Evolutionary conservation across 2,797 vertebrate genomes (phyloP).

Genomic region (Eulemur mongoz): DNA sequence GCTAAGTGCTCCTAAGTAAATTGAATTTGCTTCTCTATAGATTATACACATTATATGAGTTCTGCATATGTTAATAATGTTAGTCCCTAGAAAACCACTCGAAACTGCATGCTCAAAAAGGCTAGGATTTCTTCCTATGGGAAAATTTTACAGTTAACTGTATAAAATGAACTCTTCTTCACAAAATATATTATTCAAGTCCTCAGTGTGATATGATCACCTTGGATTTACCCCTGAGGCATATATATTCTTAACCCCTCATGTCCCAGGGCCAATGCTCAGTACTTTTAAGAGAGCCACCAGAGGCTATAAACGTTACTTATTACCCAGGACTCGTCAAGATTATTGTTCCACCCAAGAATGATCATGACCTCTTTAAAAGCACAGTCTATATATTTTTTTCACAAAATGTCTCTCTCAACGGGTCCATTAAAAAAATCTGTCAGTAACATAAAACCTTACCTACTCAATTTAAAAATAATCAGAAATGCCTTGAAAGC

Average conservation of each 20-base stretch:
- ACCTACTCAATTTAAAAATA: neutral
- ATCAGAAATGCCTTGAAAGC: neutral
- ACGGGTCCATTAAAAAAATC: neutral
- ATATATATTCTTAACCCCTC: neutral
- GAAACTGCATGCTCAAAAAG: neutral
- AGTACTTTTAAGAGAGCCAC: neutral
- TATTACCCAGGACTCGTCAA: neutral
- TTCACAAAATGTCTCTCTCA: neutral
- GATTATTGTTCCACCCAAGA: neutral
- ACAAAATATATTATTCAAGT: neutral
- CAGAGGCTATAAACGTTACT: neutral
- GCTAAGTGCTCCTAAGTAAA: neutral
- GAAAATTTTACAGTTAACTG: neutral
- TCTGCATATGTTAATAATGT: neutral
- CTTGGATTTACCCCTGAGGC: neutral
- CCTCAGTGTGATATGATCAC: neutral
- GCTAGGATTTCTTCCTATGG: neutral
- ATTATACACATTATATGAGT: neutral
- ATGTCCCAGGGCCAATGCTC: neutral
- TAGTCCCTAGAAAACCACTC: neutral
- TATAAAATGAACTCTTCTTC: neutral
- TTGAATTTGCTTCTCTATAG: neutral
- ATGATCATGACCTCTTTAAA: neutral
- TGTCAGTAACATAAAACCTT: neutral
- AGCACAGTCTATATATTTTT: neutral